phyloP scores from a whole-genome alignment of 2,797 vertebrate genomes.

The Chromis chromis region DNA sequence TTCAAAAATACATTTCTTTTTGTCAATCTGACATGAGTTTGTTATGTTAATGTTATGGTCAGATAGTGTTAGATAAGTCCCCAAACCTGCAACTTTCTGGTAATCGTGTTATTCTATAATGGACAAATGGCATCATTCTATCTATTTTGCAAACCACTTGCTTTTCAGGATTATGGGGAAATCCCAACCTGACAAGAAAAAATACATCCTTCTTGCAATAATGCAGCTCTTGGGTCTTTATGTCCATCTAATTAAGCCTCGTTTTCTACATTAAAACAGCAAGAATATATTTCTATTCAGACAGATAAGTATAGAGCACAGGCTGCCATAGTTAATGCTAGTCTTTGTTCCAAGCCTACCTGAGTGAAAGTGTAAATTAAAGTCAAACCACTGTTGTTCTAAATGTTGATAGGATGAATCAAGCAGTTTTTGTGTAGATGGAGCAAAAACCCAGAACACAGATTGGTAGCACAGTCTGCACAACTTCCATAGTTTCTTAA shows the following conservation, averaged over 20 bases:
- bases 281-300: no score
- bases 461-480: conserved; percentile 23
- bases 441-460: neutral
- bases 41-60: no score
- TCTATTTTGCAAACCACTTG: neutral
- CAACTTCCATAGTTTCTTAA: conserved; percentile 49
- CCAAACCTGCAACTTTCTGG: no score
- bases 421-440: neutral
- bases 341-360: neutral
- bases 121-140: neutral
- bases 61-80: no score
- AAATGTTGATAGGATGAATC: neutral
- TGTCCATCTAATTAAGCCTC: neutral
- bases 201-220: conserved; percentile 14
- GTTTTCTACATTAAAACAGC: no score
- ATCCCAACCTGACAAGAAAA: neutral
- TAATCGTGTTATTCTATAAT: neutral
- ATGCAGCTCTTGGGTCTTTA: neutral
- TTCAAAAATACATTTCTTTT: no score
- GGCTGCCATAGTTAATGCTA: neutral
- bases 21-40: no score
- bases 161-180: no score
- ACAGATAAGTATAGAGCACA: neutral
- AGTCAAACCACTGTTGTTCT: no score
- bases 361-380: neutral